Evolutionary conservation across 2,797 vertebrate genomes (phyloP), one percentile per base, ranked within the genome.

Genomic region (Aphelocoma californica): DNA sequence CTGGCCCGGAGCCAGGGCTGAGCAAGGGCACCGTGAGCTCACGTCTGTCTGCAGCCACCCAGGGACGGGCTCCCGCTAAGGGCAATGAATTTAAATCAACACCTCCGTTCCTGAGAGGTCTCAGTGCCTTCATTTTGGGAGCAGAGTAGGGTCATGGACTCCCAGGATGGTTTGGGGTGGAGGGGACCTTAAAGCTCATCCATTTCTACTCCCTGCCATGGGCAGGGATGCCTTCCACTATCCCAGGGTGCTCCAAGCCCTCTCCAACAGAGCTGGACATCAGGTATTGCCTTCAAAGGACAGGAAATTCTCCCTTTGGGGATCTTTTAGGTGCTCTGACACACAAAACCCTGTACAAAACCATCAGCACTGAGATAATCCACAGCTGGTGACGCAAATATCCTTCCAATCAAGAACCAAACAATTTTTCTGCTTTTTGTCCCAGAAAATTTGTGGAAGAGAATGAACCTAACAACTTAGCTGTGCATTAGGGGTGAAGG

Each of bases 1-100:
- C 62, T 95, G 94, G 94, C 93, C 81, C 3, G 9, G 14, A 6
- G 16, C 91, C 94, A 92, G 89, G 32, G 36, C 58, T 71, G 42
- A 72, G 42, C 64, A 73, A 91, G 90, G 84, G 73, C 87, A 83
- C 38, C 53, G 67, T 86, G 92, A 96, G 93, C 89, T 95, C 94
- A 92, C 24, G 72, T 74, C 94, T 83, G 80, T 4, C 88, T 92
- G 54, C 20, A 88, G 19, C 77, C 84, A 20, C 20, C 72, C 65
- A 7, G 18, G 14, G 18, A 51, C 6, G 26, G 50, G 44, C 21
- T 58, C 53, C 57, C 6, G 2, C 18, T 11, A 8, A 31, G 36
- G 31, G 34, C 19, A 9, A 4, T 14, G 67, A 48, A 77, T 73
- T 38, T 9, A 14, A 83, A 81, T 45, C 29, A 69, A n/a, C 60